phyloP scores from a whole-genome alignment of 2,888 invertebrate genomes.

The Stenolophus ochropezus region DNA sequence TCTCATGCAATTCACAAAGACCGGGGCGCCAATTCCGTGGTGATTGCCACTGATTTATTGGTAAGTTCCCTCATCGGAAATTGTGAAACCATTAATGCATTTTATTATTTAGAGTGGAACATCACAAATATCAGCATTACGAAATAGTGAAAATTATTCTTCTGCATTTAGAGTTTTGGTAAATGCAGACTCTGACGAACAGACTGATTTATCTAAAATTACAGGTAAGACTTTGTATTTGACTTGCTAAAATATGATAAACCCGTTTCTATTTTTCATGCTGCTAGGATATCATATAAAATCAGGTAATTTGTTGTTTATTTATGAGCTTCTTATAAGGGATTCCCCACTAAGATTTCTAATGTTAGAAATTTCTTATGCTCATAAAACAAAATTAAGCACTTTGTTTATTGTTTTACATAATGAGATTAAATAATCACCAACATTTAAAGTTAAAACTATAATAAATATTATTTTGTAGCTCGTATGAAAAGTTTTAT shows the following conservation, averaged over 20 bases:
- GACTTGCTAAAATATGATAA: not conserved
- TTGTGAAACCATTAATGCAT: conserved; percentile 45
- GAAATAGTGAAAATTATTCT: conserved; percentile 81
- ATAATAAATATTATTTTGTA: no score
- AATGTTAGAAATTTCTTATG: not conserved
- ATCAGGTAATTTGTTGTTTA: conserved; percentile 39
- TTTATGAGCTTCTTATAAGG: not conserved
- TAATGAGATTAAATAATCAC: no score
- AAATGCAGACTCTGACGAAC: conserved; percentile 75
- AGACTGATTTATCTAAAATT: conserved; percentile 55
- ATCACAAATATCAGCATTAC: conserved; percentile 72
- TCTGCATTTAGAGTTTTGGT: conserved; percentile 83
- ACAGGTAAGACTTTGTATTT: conserved; percentile 36
- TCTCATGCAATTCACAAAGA: conserved; percentile 80
- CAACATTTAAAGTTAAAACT: no score
- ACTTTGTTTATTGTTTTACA: not conserved
- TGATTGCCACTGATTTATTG: conserved; percentile 77
- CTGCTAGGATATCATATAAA: conserved; percentile 53
- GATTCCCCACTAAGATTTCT: no score
- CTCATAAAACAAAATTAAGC: no score
- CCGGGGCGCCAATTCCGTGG: conserved; percentile 74
- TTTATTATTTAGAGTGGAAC: conserved; percentile 60
- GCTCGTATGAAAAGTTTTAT: no score
- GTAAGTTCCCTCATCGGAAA: conserved; percentile 72
- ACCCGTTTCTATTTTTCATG: conserved; percentile 4